Base-by-base conservation (phyloP, 2,797 vertebrate genomes). In the Micromesistius poutassou region DNA sequence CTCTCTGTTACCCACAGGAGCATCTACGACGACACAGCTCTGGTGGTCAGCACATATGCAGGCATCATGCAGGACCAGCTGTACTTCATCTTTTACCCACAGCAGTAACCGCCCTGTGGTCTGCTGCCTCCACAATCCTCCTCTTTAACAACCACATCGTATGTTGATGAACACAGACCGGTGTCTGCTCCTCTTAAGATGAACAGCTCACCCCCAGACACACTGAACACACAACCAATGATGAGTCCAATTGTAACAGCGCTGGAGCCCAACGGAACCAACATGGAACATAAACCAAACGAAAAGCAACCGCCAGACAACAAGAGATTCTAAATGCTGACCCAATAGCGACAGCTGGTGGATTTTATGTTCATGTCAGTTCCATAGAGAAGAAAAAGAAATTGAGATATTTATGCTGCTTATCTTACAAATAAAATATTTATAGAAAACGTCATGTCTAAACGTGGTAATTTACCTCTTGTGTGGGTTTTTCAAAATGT, bases 31-130 rank as follows among this genome's bases (percentile, higher is more conserved):
- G 94, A 95, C 0, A 92, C 91, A 0, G 71, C 82, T 78, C 77
- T 16, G 6, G 78, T 84, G 7, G 2, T 90, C 38, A 72, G 30
- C 79, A 95, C 94, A 71, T 95, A 95, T 1, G 0, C 30, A 0
- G 86, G 85, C 66, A 93, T 95, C 14, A 0, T 87, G 0, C 81
- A 94, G 0, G 94, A 95, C 79, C 94, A 95, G 86, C 0, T 93
- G 2, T 93, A 93, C 81, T 85, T 94, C 82, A 30, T 87, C 6
- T 12, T 94, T 1, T 89, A 90, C 82, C 0, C 76, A 0, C 73
- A 92, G 1, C 74, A 92, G 1, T 89, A 88, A 90, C 85, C 9
- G 72, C 71, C 72, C 9, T 74, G 79, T 81, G 28, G 5, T 46
- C 50, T 71, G n/a, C 31, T 30, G 55, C 1, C 33, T 74, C 14